Base-by-base conservation (phyloP, 1,140 invertebrate species). In the Drosophila pallidifrons region DNA sequence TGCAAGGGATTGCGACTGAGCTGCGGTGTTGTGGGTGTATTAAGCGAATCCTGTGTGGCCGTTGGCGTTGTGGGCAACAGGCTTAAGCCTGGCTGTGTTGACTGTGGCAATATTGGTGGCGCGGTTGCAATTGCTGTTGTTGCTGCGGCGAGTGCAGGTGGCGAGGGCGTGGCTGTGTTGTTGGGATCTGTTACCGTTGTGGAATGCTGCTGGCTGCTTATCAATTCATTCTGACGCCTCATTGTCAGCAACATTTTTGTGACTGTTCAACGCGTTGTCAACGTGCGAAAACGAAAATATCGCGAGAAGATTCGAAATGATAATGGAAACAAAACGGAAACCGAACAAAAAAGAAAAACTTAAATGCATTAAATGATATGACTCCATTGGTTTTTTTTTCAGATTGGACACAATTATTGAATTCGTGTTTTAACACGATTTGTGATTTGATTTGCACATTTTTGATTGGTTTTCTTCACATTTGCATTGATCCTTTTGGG, bases 201-300 rank as follows among this genome's bases (percentile, higher is more conserved):
- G 58, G 68, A 75, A 59, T 86, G 77, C 75, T 85, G 82, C 66
- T 85, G 82, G 75, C 82, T 89, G 60, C 75, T 75, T 75, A 85
- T 87, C 86, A 87, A 71, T 91, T 93, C 92, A 92, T 81, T 92
- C 82, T 93, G 92, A 66, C 92, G 92, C 75, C 92, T 91, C 92
- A 93, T 93, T 87, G 92, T 92, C 91, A 93, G 91, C 92, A 93
- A 92, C 90, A 92, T 92, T 91, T 92, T 92, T 75, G 75, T 59
- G 61, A 64, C 70, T 73, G 52, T 73, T 63, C 38, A 47, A 46
- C 49, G 51, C 64, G 52, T 65, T 52, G 32, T 15, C 60, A 54
- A 61, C 60, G 54, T 54, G 49, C 35, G 65, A 60, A 45, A 60
- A 61, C 5, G 54, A 72, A 69, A 43, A 52, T 25, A 41, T 3